phyloP scores from a whole-genome alignment of 2,113 vertebrate species.

The Athene noctua region DNA sequence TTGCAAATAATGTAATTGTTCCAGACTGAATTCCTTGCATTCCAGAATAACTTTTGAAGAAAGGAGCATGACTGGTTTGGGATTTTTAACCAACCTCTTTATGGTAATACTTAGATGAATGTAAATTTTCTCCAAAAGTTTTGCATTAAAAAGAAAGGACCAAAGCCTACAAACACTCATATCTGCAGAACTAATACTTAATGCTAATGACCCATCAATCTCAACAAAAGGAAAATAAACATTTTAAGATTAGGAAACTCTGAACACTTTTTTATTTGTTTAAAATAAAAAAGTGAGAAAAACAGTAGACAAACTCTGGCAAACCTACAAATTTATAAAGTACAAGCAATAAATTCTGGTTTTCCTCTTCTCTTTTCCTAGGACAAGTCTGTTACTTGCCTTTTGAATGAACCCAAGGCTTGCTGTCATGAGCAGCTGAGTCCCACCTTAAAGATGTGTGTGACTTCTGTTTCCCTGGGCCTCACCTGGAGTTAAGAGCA shows the following conservation, averaged over 20 bases:
- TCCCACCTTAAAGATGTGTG: background rate
- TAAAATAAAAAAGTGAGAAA: background rate
- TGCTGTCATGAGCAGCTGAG: accelerated
- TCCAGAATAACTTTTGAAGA: constrained; percentile 19
- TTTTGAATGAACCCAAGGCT: background rate
- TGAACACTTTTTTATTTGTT: background rate
- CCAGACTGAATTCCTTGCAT: constrained; percentile 36
- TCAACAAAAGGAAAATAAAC: background rate
- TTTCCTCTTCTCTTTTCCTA: background rate
- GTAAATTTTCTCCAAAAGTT: constrained; percentile 28
- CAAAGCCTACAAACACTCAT: background rate
- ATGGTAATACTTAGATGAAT: constrained; percentile 15
- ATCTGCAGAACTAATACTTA: background rate
- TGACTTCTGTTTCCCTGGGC: background rate
- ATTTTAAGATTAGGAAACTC: background rate
- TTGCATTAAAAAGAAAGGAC: background rate
- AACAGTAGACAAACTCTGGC: background rate
- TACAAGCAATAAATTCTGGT: background rate
- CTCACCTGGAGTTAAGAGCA: background rate
- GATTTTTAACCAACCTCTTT: constrained; percentile 25
- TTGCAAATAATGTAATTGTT: constrained; percentile 39
- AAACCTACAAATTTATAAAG: background rate
- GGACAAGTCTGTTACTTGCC: background rate
- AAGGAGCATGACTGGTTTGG: constrained; percentile 30
- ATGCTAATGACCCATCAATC: background rate